Conservation (phyloP, 2,888 invertebrate genomes). For the Diadromus collaris region DNA sequence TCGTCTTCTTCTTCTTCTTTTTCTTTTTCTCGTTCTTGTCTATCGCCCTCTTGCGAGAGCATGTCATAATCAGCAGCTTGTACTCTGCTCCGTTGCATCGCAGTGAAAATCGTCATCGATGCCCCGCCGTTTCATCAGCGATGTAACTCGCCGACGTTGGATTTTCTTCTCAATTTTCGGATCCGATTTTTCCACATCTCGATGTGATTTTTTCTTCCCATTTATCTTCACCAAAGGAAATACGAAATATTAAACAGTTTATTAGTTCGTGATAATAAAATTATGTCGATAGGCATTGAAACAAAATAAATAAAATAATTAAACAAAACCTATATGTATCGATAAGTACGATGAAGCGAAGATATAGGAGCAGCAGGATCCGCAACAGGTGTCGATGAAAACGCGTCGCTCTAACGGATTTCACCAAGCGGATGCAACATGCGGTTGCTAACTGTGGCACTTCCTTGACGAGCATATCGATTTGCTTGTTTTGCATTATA, state of each 20-base stretch:
- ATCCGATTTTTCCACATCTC: background rate
- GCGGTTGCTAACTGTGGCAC: constrained; percentile 46
- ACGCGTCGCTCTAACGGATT: constrained; percentile 56
- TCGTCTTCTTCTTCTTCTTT: too few species aligned
- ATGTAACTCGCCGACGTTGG: background rate
- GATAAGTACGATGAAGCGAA: background rate
- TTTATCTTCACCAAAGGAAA: background rate
- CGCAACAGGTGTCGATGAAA: constrained; percentile 38
- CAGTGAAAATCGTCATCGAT: background rate
- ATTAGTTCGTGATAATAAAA: background rate
- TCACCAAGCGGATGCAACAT: constrained; percentile 47
- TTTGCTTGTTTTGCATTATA: constrained; percentile 40
- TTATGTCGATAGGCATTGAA: background rate
- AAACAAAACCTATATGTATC: background rate
- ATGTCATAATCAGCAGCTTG: background rate
- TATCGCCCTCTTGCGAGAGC: background rate
- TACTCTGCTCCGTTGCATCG: background rate
- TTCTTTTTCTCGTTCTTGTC: background rate
- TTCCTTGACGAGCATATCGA: constrained; percentile 45
- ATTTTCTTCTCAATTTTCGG: background rate
- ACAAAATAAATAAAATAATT: too few species aligned
- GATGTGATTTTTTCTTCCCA: background rate
- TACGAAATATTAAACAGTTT: background rate
- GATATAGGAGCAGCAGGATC: background rate
- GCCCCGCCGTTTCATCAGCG: background rate